Evolutionary conservation across 2,888 invertebrate genomes (phyloP).

Genomic region (Cantharis rufa): DNA sequence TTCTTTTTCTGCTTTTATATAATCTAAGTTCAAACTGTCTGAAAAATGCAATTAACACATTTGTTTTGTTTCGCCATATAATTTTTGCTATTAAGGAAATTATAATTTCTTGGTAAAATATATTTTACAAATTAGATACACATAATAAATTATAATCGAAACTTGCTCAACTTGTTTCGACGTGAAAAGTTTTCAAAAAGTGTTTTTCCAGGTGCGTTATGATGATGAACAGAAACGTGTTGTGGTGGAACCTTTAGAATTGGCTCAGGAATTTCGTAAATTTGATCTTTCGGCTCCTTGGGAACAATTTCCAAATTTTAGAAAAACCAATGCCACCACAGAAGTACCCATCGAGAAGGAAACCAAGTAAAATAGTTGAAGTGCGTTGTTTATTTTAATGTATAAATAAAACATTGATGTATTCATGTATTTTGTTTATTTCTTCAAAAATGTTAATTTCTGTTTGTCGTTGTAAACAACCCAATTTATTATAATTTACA

Average conservation of each 20-base stretch:
- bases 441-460: slow-evolving; percentile 7
- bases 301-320: slow-evolving; percentile 96
- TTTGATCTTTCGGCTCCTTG: slow-evolving; percentile 97
- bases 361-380: slow-evolving; percentile 30
- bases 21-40: too few species aligned
- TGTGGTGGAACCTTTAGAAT: slow-evolving; percentile 93
- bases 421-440: not conserved
- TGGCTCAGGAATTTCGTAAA: slow-evolving; percentile 96
- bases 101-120: too few species aligned
- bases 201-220: slow-evolving; percentile 74
- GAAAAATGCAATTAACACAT: too few species aligned
- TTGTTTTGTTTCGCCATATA: too few species aligned
- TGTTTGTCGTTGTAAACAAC: slow-evolving; percentile 13
- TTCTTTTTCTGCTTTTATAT: too few species aligned
- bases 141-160: too few species aligned
- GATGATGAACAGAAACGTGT: slow-evolving; percentile 97
- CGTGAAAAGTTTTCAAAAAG: not conserved
- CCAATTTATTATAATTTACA: slow-evolving; percentile 7
- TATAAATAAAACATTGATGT: not conserved
- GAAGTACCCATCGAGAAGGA: slow-evolving; percentile 59
- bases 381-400: not conserved
- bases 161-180: too few species aligned
- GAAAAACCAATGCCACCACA: slow-evolving; percentile 65
- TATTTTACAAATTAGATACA: not conserved
- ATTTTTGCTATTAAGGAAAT: too few species aligned